Evolutionary conservation across 2,113 vertebrate genomes (phyloP), one percentile per base, ranked within the genome.

Genomic region (Urocolius indicus): DNA sequence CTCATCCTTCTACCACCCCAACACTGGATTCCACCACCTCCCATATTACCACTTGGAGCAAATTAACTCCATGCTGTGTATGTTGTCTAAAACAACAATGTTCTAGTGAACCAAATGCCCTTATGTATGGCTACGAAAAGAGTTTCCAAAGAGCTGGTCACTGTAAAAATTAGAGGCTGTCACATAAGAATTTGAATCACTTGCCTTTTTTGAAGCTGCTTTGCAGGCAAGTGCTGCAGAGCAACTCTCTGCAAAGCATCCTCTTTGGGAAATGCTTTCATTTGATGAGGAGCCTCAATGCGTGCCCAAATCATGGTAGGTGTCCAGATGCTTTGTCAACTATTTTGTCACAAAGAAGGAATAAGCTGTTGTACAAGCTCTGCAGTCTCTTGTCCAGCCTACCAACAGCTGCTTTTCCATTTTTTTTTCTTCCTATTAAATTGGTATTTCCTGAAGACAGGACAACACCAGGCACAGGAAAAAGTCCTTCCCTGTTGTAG

Each of bases 21-120:
- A 4, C 30, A 8, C 29, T 11, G 27, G 57, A 45, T 27, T 32
- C 24, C 19, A 18, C 11, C 0, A 0, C 34, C n/a, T 45, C 30
- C 2, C 8, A 34, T 22, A 82, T 46, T 51, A 32, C n/a, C 22
- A 17, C 21, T 45, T 15, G 24, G 41, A 58, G 49, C 16, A 58
- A 54, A 63, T 68, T 34, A 55, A 57, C 54, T 55, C 67, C 45
- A 34, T 2, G 62, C 38, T 88, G 67, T 11, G 52, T 51, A 6
- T 72, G 83, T 81, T 80, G 48, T 61, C 66, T 65, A 8, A 72
- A 92, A 22, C 23, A 68, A 12, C 12, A 13, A 10, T 46, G 21
- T 48, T 57, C 32, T 20, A 15, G 8, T 4, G 41, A 77, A 49
- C 10, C 0, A 0, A 80, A 19, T 1, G 13, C 1, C 2, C 62